Evolutionary conservation across 30 jellyfish, hydroid and myxozoan species (phyloP), one percentile per base, ranked within the genome.

Genomic region (Hydractinia symbiolongicarpus): DNA sequence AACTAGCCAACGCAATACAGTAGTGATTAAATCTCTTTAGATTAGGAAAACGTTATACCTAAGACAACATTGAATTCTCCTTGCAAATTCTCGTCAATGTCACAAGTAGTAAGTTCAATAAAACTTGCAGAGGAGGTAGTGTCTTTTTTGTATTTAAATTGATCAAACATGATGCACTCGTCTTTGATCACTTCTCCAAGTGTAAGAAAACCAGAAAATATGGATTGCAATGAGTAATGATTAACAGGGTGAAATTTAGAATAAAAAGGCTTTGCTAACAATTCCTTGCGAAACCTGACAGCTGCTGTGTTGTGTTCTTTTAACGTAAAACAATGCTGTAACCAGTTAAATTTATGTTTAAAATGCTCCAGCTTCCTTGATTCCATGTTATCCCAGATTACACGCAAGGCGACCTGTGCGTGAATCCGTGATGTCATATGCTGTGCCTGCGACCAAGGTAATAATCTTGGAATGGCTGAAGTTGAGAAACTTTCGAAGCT

Each of bases 401-500:
- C 68, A 77, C 84, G 54, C 54, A 93, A 8, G 30, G 82, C 94
- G 52, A 76, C 86, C 66, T 85, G 95, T 14, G 98, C 95, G 53
- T 79, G 88, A 79, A 93, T 83, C 64, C 96, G 78, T 19, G 90
- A 95, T 76, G 88, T 91, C 95, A 93, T 83, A 58, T 93, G 98
- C 73, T 93, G 98, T 4, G 86, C 88, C 72, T 93, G 98, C 13
- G 93, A 73, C 98, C 98, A 93, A 16, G 96, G 96, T 54, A 93
- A 61, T 64, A 93, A 30, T 52, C 72, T 77, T 5, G 78, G 54
- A 15, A 87, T 77, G 10, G 96, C 95, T 55, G 72, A 85, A 16
- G 85, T 50, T 50, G 86, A 86, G 84, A 86, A 76, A 19, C 74
- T 79, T 56, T 85, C 58, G 79, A 93, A 87, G 53, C 73, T 90